These are phyloP conservation scores for Sarcophaga peregrina DNA, from an alignment of 1,140 invertebrate species.

Conservation along the genomic window DNA sequence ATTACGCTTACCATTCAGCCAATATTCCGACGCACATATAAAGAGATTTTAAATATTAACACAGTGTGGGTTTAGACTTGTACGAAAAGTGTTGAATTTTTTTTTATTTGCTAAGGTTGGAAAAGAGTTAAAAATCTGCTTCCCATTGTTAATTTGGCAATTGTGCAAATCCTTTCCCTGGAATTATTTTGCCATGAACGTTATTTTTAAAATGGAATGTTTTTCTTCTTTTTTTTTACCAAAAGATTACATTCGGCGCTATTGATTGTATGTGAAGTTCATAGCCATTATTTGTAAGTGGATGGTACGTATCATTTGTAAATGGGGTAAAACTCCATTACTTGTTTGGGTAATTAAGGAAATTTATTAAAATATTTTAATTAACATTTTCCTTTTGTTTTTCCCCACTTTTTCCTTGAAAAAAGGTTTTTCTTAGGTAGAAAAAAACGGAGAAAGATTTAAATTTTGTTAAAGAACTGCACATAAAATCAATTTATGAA, in stretches of 20 bases:
- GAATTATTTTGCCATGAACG: not conserved
- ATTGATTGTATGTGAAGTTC: not conserved
- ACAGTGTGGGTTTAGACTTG: not conserved
- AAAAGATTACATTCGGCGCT: not conserved
- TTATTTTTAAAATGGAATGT: not conserved
- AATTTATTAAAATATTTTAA: constrained; percentile 41
- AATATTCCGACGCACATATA: not conserved
- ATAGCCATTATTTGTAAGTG: not conserved
- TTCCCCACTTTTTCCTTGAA: not conserved
- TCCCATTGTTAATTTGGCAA: constrained; percentile 4
- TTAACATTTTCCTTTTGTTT: constrained; percentile 16
- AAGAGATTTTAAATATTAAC: not conserved
- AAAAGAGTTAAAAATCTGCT: not conserved
- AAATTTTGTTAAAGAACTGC: not conserved
- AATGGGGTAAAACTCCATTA: too few species aligned
- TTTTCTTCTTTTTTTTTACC: not conserved
- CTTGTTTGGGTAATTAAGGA: constrained; percentile 28
- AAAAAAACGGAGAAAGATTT: not conserved
- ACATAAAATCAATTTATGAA: too few species aligned
- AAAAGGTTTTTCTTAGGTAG: not conserved
- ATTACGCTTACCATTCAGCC: not conserved
- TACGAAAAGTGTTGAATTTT: not conserved
- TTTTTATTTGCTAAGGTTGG: not conserved
- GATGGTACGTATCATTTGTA: not conserved
- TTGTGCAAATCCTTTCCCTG: not conserved